Base-by-base conservation (phyloP, 1,140 invertebrate species). In the Sipha flava region DNA sequence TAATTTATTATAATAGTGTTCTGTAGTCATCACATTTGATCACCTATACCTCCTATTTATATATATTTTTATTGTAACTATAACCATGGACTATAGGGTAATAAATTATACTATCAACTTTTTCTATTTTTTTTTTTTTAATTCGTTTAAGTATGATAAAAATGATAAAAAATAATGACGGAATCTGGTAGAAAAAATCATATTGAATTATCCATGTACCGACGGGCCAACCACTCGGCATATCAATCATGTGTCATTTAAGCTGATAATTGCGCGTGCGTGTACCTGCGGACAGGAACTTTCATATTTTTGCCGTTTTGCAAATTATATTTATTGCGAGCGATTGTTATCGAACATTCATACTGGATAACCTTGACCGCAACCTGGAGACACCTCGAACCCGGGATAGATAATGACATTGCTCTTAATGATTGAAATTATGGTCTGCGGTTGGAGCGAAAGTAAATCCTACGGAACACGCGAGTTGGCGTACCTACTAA, bases 331-430 rank as follows among this genome's bases (percentile, higher is more conserved):
- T 77, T 77, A 77, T 77, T 59, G 49, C 34, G 14, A 34, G 73
- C 73, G 73, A 77, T 77, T 59, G 73, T 77, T 77, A 77, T 77
- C 73, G 73, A 59, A 43, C 49, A 26, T 59, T 37, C 59, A 77
- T 43, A 77, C 73, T 18, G 52, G 73, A 77, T 23, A 77, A 59
- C 73, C 73, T 77, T 77, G 73, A 77, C 73, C 73, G 73, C 73
- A 77, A 77, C 73, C 73, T 77, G 73, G 73, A 77, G 73, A 77
- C 73, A 77, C 73, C 73, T 77, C 73, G 73, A 77, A 77, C 73
- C 52, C 49, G 34, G n/a, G 52, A 37, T 57, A 59, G 52, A 77
- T 77, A 77, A 77, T 77, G 73, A 77, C 73, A 77, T 77, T 77
- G 73, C 73, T 77, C 73, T 77, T 77, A 77, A 77, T 77, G 73